These are phyloP conservation scores for Henricia sp. DNA, from an alignment of 53 echinoderm and acorn worm genomes.

Conservation along the genomic window DNA sequence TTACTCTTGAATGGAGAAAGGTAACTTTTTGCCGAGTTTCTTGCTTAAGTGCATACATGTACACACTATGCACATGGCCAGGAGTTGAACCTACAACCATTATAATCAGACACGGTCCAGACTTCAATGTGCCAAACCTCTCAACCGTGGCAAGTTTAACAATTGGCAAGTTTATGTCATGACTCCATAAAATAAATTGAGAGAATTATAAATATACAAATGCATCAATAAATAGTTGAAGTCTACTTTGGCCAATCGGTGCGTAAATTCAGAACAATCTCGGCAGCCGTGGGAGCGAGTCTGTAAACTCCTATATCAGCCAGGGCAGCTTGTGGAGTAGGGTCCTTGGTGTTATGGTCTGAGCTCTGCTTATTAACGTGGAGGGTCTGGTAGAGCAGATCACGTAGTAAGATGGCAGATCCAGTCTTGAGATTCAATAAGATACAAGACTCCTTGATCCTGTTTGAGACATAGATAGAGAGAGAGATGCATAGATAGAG, in stretches of 20 bases:
- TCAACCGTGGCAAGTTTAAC: too few relatives aligned
- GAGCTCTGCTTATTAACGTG: slow-evolving; percentile 61
- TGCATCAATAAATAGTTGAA: too few relatives aligned
- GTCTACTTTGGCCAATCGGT: slow-evolving; percentile 81
- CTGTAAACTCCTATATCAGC: slow-evolving; percentile 80
- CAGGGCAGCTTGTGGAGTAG: slow-evolving; percentile 63
- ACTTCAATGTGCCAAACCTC: too few relatives aligned
- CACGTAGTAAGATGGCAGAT: slow-evolving; percentile 79
- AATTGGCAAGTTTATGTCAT: too few relatives aligned
- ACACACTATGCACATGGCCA: too few relatives aligned
- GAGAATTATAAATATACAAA: too few relatives aligned
- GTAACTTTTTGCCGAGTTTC: too few relatives aligned
- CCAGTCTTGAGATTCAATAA: slow-evolving; percentile 79
- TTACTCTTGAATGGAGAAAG: too few relatives aligned
- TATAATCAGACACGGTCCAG: too few relatives aligned
- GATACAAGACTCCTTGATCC: slow-evolving; percentile 83
- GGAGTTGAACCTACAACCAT: too few relatives aligned
- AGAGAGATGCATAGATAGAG: slow-evolving; percentile 13
- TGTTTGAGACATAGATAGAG: slow-evolving; percentile 20
- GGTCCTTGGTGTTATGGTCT: slow-evolving; percentile 32
- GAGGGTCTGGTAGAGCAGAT: slow-evolving; percentile 67
- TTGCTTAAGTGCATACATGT: too few relatives aligned
- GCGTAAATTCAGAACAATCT: slow-evolving; percentile 72
- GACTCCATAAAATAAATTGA: too few relatives aligned
- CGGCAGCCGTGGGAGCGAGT: slow-evolving; percentile 70